phyloP scores from a whole-genome alignment of 1,140 invertebrate species.

The Kradibia gibbosae region DNA sequence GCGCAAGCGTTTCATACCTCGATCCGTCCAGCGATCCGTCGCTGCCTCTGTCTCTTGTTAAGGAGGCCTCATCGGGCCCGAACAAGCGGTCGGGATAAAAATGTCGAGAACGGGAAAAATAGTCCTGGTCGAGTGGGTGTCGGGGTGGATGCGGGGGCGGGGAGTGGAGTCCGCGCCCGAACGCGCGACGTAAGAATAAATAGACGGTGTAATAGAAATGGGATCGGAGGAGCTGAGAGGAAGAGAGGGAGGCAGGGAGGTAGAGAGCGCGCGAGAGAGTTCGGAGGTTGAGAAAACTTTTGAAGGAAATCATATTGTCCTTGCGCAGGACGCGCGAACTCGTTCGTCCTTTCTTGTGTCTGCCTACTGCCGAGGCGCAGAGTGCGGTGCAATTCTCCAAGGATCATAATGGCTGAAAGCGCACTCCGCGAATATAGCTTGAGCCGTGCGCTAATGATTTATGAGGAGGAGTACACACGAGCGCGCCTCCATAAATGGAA shows the following conservation, averaged over 20 bases:
- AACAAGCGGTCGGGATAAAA: not conserved
- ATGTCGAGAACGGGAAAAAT: not conserved
- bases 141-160: not conserved
- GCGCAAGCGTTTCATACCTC: not conserved
- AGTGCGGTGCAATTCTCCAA: not conserved
- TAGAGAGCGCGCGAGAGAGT: slow-evolving; percentile 4
- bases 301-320: slow-evolving; percentile 39
- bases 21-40: too few species aligned
- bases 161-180: too few species aligned
- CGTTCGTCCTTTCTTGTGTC: not conserved
- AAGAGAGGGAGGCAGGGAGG: slow-evolving; percentile 6
- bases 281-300: slow-evolving; percentile 36
- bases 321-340: slow-evolving; percentile 21
- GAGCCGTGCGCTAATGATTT: slow-evolving; percentile 34
- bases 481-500: slow-evolving; percentile 32
- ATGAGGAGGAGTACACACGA: slow-evolving; percentile 22
- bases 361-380: not conserved
- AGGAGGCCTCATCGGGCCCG: too few species aligned
- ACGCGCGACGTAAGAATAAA: too few species aligned
- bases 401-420: slow-evolving; percentile 39
- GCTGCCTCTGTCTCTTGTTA: too few species aligned
- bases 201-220: too few species aligned
- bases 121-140: not conserved
- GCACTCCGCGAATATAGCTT: not conserved
- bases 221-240: not conserved